Base-by-base conservation (phyloP, 2,797 vertebrate genomes). In the Thunnus albacares region DNA sequence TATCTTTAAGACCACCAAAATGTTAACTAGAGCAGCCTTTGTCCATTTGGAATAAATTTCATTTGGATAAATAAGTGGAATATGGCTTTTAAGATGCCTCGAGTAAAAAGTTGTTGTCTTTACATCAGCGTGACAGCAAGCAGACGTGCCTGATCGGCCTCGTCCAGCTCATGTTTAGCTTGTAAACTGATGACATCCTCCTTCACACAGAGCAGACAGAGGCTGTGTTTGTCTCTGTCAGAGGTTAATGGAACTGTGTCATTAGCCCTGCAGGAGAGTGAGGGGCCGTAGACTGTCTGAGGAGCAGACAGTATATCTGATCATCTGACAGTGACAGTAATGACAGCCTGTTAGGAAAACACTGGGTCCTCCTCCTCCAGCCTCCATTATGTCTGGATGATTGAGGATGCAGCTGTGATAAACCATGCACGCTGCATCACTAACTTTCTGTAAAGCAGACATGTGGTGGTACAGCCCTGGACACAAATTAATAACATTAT, bases 211-310 rank as follows among this genome's bases (percentile, higher is more conserved):
- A 47, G 71, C 66, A 20, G 47, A 51, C 47, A 9, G 47, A 51
- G 47, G 47, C 18, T 35, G 12, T 85, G 71, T 68, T 73, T 59
- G 66, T 71, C 26, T 77, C 5, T 47, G 80, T 82, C 82, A 89
- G 79, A 76, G 81, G 86, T 86, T 86, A 87, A 87, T 88, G 70
- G 65, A 67, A 4, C 33, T 47, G 55, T 76, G 79, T 75, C 79
- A 80, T 84, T 82, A 77, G 70, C 79, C 81, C 68, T 17, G 75
- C 77, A 77, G 84, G 82, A 69, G 26, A 71, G 30, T n/a, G 8
- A 61, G 24, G 65, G 33, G 62, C 75, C 47, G 15, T 2, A 24
- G 64, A 70, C 30, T 26, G 58, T 65, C 67, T 73, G 65, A 75
- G 43, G 5, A 14, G 11, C 71, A 81, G 70, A 70, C 81, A 55